Conservation (phyloP, 2,888 invertebrate genomes). For the Proisotoma minuta region DNA sequence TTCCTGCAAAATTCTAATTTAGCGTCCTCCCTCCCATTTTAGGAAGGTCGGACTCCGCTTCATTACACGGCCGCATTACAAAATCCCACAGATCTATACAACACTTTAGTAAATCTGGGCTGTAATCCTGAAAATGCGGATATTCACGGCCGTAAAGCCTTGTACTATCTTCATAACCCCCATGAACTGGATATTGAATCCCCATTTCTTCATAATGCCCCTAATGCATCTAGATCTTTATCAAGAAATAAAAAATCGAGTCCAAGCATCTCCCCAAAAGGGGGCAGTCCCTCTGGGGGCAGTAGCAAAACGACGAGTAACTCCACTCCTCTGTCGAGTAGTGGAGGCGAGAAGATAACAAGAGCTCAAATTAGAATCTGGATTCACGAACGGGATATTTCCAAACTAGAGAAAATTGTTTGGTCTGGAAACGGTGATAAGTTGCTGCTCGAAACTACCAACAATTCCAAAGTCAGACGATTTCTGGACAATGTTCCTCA, state of each 20-base stretch:
- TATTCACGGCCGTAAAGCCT: slow-evolving; percentile 57
- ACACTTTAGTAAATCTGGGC: slow-evolving; percentile 59
- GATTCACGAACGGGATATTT: slow-evolving; percentile 86
- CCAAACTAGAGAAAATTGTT: slow-evolving; percentile 76
- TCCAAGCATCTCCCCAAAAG: slow-evolving; percentile 26
- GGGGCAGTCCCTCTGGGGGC: slow-evolving; percentile 14
- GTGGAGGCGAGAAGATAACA: too few species aligned
- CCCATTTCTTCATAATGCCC: slow-evolving; percentile 1
- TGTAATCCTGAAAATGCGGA: slow-evolving; percentile 62
- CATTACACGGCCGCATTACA: slow-evolving; percentile 60
- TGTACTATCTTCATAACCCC: slow-evolving; percentile 58
- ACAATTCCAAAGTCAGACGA: slow-evolving; percentile 72
- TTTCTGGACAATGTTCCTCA: slow-evolving; percentile 91
- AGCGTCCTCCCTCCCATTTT: too few species aligned
- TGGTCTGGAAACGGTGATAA: slow-evolving; percentile 86
- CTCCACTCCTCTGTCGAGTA: neutral
- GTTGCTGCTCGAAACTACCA: slow-evolving; percentile 73
- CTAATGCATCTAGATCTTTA: slow-evolving; percentile 2
- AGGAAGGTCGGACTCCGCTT: slow-evolving; percentile 65
- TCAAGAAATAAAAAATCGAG: slow-evolving; percentile 8
- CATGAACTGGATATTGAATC: slow-evolving; percentile 56
- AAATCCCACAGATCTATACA: slow-evolving; percentile 60
- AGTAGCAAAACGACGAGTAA: too few species aligned
- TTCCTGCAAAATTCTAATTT: too few species aligned
- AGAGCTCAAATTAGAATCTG: slow-evolving; percentile 88